Conservation (phyloP, 2,113 vertebrate genomes). For the Nesogale talazaci region DNA sequence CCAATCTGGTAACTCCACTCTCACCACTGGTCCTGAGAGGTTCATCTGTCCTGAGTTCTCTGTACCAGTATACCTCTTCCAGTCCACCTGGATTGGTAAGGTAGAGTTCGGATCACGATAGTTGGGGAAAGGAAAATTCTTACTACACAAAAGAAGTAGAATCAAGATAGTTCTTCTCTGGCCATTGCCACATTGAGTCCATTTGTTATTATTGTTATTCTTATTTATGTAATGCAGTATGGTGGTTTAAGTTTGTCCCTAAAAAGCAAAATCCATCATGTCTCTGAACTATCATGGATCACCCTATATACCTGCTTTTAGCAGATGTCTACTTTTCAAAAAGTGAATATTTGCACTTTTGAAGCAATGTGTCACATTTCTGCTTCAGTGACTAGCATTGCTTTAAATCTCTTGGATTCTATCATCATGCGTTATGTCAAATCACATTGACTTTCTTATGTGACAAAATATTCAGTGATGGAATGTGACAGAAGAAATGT, state of each 20-base stretch:
- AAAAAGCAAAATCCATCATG: conserved; percentile 37
- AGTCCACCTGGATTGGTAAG: too few species aligned
- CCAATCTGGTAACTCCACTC: too few species aligned
- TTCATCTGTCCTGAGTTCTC: too few species aligned
- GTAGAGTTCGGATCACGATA: too few species aligned
- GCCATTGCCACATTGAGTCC: background rate
- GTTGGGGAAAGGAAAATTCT: too few species aligned
- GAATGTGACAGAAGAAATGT: conserved; percentile 82
- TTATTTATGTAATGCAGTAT: background rate
- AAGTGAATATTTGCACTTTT: conserved; percentile 74
- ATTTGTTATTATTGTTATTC: background rate
- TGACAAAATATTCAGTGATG: conserved; percentile 82
- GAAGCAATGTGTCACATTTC: conserved; percentile 76
- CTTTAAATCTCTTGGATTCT: conserved; percentile 77
- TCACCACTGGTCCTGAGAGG: too few species aligned
- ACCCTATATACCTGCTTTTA: conserved; percentile 48
- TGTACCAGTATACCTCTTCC: too few species aligned
- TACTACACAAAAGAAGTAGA: background rate
- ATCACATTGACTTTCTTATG: conserved; percentile 77
- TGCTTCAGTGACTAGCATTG: conserved; percentile 62
- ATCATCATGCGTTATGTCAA: conserved; percentile 83
- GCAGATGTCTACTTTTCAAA: conserved; percentile 57
- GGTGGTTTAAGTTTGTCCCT: conserved; percentile 31
- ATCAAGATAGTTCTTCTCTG: conserved; percentile 6
- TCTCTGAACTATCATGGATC: conserved; percentile 35